phyloP scores from a whole-genome alignment of 1,140 invertebrate species.

The Plectrocnemia conspersa region DNA sequence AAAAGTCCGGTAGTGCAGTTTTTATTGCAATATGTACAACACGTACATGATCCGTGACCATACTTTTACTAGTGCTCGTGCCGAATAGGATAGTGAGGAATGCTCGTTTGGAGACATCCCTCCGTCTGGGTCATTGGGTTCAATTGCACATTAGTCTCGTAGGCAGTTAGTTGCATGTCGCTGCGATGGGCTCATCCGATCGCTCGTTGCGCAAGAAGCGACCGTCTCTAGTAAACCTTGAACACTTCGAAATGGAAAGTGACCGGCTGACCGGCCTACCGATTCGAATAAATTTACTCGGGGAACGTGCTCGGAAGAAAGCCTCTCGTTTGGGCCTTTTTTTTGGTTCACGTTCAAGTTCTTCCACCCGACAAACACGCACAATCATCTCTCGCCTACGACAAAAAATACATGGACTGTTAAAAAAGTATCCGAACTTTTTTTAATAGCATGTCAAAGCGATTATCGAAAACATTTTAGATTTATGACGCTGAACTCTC shows the following conservation, averaged over 20 bases:
- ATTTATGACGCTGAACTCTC: not conserved
- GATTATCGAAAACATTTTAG: too few relatives aligned
- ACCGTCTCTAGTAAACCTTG: conserved; percentile 29
- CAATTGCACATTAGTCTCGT: not conserved
- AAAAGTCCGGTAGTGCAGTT: not conserved
- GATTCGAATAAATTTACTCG: conserved; percentile 23
- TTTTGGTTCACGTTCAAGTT: too few relatives aligned
- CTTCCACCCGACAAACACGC: not conserved
- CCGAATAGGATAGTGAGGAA: not conserved
- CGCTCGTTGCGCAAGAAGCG: conserved; percentile 15
- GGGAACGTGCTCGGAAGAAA: conserved; percentile 22
- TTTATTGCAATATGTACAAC: not conserved
- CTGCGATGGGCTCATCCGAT: not conserved
- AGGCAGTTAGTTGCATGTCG: not conserved
- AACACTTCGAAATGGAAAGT: conserved; percentile 31
- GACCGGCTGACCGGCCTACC: conserved; percentile 16
- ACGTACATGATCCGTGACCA: not conserved
- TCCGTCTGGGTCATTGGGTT: not conserved
- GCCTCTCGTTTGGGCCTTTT: not conserved
- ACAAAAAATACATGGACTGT: too few relatives aligned
- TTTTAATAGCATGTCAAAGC: too few relatives aligned
- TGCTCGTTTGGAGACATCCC: not conserved
- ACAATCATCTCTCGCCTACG: conserved; percentile 4
- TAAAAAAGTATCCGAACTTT: too few relatives aligned
- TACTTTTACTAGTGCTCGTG: too few relatives aligned